Percentiles rank a stretch among this genome's conserved stretches.
phyloP scores from a whole-genome alignment of 1,140 invertebrate genomes.

The Melipona quadrifasciata region DNA sequence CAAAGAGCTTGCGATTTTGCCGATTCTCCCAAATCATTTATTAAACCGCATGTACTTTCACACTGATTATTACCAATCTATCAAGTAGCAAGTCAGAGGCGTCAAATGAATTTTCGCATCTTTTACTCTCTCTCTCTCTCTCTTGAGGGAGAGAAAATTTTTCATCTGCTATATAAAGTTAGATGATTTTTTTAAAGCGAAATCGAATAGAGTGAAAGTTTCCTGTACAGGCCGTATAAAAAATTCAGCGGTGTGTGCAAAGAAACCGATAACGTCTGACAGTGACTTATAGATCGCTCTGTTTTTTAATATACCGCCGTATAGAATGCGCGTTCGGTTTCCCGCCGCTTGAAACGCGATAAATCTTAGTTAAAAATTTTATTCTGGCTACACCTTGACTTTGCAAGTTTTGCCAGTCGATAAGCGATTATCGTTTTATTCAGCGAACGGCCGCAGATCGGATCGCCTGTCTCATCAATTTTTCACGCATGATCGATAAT shows the following conservation, averaged over 20 bases:
- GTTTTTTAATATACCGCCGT: neutral
- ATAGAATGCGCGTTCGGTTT: neutral
- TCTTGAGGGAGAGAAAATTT: no score
- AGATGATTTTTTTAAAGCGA: neutral
- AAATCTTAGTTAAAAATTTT: slow-evolving; percentile 18
- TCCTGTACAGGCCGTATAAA: neutral
- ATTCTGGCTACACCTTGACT: neutral
- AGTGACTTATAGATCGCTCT: slow-evolving; percentile 27
- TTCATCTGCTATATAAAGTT: no score
- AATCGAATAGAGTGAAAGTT: neutral
- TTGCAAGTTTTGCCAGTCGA: neutral
- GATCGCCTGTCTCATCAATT: neutral
- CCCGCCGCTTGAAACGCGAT: neutral
- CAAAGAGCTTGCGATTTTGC: no score
- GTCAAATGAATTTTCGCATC: no score
- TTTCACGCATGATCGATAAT: neutral
- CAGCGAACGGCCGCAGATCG: neutral
- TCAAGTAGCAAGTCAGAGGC: no score
- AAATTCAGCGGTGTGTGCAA: slow-evolving; percentile 8
- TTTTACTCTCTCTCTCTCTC: no score
- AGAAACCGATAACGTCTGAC: neutral
- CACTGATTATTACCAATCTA: no score
- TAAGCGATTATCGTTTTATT: slow-evolving; percentile 7
- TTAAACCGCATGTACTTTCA: no score
- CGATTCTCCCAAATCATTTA: no score